These are phyloP conservation scores for Capreolus pygargus DNA, from an alignment of 2,113 vertebrate genomes.

Conservation along the genomic window DNA sequence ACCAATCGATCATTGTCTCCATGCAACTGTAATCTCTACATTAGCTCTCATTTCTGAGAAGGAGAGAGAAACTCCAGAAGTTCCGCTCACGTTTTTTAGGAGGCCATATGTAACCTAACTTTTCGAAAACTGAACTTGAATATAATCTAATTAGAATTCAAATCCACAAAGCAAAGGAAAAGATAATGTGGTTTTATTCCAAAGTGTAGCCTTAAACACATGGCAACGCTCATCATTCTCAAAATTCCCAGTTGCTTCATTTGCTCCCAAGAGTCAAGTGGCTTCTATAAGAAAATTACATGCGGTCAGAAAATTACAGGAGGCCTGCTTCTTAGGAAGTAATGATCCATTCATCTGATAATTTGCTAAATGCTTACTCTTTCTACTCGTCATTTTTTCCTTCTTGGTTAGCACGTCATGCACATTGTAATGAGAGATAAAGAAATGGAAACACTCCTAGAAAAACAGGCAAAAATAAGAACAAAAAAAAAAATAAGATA, in stretches of 20 bases:
- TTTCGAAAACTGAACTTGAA: slow-evolving; percentile 48
- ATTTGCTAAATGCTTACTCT: slow-evolving; percentile 31
- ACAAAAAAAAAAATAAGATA: neutral
- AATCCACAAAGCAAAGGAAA: neutral
- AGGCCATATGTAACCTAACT: slow-evolving; percentile 31
- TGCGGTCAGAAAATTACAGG: slow-evolving; percentile 22
- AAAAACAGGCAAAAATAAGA: neutral
- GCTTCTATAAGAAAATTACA: slow-evolving; percentile 29
- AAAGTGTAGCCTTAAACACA: slow-evolving; percentile 22
- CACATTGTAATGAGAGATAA: neutral
- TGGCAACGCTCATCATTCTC: neutral
- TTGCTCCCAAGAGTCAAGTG: slow-evolving; percentile 32
- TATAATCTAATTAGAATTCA: slow-evolving; percentile 29
- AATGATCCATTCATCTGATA: slow-evolving; percentile 28
- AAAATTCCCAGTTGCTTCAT: neutral
- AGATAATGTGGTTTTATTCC: neutral
- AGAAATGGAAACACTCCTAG: neutral
- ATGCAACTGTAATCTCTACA: slow-evolving; percentile 59
- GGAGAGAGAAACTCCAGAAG: slow-evolving; percentile 49
- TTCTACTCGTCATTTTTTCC: neutral
- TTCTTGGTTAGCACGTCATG: neutral
- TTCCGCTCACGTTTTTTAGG: neutral
- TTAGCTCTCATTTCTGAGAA: slow-evolving; percentile 47
- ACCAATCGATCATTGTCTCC: slow-evolving; percentile 62
- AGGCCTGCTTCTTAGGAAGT: neutral